Base-by-base conservation (phyloP, 1,140 invertebrate species). In the Nymphalis io region DNA sequence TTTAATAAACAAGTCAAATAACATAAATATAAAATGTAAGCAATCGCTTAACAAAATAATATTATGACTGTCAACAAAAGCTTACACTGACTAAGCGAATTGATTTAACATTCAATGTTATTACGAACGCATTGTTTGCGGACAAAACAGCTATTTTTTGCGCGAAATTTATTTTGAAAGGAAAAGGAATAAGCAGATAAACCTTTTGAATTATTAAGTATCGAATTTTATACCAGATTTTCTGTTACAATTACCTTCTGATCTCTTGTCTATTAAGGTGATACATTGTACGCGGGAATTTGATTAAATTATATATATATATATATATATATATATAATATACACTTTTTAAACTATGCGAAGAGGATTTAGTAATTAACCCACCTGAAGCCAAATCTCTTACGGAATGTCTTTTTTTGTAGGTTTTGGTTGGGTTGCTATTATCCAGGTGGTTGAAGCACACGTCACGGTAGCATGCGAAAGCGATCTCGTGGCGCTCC, bases 61-160 rank as follows among this genome's bases (percentile, higher is more conserved):
- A 20, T 46, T 46, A 46, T 51, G 46, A 21, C 20, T 51, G 12
- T 51, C 18, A 20, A 51, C 18, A 55, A 27, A 55, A 27, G 51
- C 23, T 55, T 55, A 55, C 51, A 27, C 8, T 23, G 51, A 23
- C 51, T 55, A 55, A 55, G 51, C 20, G 51, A 55, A 27, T 51
- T 55, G 51, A 55, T 55, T 55, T 55, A 55, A 55, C 51, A 55
- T 55, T 55, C 51, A 27, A 55, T 23, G 2, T 51, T 51, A 51
- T 51, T 18, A 20, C 46, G 46, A 27, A 13, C 23, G 51, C 13
- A 13, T 55, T 18, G 51, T 27, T 55, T 55, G 20, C n/a, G 23
- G 23, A 55, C 23, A 55, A 55, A 55, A 15, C 20, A 27, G 13
- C 13, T 53, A 13, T 27, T 55, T 51, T 55, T 55, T 27, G 20